Evolutionary conservation across 1,140 invertebrate genomes (phyloP), one percentile per base, ranked within the genome.

Genomic region (Drosophila lowei): DNA sequence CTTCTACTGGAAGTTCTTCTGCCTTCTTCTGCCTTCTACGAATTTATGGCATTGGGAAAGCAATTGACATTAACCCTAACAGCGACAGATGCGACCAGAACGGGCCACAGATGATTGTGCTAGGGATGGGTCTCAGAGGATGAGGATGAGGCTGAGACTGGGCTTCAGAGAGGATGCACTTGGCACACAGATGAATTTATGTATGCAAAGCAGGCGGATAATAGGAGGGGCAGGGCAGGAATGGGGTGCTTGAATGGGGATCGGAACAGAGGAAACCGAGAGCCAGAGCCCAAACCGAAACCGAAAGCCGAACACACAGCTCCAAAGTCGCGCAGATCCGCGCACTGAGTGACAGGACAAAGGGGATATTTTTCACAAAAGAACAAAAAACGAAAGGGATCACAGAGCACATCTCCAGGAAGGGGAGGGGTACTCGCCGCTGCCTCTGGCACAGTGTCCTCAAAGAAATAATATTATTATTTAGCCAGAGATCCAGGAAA

Each of bases 31-130:
- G 34, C 34, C 34, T 38, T 38, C 52, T 38, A 58, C 58, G 77
- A 85, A 84, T 84, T 84, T 85, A 84, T 85, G 79, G 80, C 71
- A 84, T 72, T 63, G 76, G 56, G 61, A 49, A n/a, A 72, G 59
- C 80, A 85, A 85, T 85, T 85, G 80, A 85, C 80, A 85, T 85
- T 85, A 85, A 79, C 80, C 80, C 80, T 85, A 86, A 85, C 72
- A 83, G 79, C 79, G 79, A 83, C 79, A 85, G 80, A 76, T 85
- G 80, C 44, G 48, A 44, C 44, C 54, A 34, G 38, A 50, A 72
- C 54, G 44, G 34, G 77, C 44, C 58, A 59, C 59, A 44, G 59
- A 44, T 59, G 49, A 63, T 49, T 58, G 65, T 57, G 59, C 70
- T 62, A 59, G 58, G 50, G 55, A 13, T 64, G 60, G 60, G 25